Evolutionary conservation across 2,888 invertebrate genomes (phyloP).

Genomic region (Aleiodes alternator): DNA sequence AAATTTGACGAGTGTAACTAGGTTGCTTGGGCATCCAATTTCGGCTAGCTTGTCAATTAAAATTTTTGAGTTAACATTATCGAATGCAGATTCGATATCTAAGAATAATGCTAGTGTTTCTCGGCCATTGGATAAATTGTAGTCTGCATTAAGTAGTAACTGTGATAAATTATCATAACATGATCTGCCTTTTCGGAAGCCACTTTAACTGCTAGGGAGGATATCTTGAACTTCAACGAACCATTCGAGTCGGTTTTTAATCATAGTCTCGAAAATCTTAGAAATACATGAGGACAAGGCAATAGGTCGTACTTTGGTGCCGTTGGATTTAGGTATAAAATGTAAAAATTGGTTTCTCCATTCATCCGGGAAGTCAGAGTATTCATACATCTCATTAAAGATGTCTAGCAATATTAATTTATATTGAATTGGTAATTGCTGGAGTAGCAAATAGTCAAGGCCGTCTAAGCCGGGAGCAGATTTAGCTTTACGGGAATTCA

Average conservation of each 20-base stretch:
- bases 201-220: constrained; percentile 48
- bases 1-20: not conserved
- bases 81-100: not conserved
- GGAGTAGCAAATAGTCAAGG: constrained; percentile 47
- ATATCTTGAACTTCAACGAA: constrained; percentile 47
- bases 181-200: constrained; percentile 48
- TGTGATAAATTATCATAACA: constrained; percentile 50
- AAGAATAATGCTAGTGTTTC: not conserved
- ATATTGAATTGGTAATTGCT: constrained; percentile 45
- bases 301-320: constrained; percentile 47
- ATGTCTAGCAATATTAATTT: constrained; percentile 51
- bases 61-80: not conserved
- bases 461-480: constrained; percentile 53
- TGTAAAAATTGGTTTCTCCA: constrained; percentile 48
- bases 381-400: constrained; percentile 47
- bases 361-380: constrained; percentile 25
- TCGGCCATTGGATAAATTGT: not conserved
- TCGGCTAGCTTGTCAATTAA: not conserved
- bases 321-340: constrained; percentile 52
- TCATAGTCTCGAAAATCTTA: constrained; percentile 55
- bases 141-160: constrained; percentile 3
- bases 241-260: constrained; percentile 53
- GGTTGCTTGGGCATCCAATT: not conserved
- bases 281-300: constrained; percentile 53
- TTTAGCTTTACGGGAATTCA: constrained; percentile 38